Evolutionary conservation across 2,888 invertebrate species (phyloP).

Genomic region (Trichopria drosophilae): DNA sequence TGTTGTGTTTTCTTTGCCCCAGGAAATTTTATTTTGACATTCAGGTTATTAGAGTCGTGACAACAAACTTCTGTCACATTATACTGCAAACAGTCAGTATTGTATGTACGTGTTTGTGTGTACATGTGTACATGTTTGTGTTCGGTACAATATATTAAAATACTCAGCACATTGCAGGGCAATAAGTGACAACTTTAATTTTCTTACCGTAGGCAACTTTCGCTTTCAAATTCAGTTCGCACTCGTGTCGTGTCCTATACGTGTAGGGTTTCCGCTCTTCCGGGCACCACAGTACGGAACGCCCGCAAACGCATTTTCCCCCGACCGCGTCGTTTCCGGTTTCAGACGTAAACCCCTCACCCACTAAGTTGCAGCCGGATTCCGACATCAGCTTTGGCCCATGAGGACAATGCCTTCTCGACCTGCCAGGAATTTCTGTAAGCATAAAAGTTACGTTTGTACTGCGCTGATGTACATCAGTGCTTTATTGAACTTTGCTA

Average conservation of each 20-base stretch:
- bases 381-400: conserved; percentile 49
- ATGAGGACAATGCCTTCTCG: conserved; percentile 52
- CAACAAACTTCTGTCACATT: too few relatives aligned
- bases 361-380: conserved; percentile 53
- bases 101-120: too few relatives aligned
- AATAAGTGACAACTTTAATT: too few relatives aligned
- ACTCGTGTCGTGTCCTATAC: conserved; percentile 51
- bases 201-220: conserved; percentile 54
- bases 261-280: conserved; percentile 51
- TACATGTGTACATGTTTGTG: too few relatives aligned
- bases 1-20: too few relatives aligned
- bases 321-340: conserved; percentile 40
- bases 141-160: too few relatives aligned
- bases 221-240: conserved; percentile 53
- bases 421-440: conserved; percentile 54
- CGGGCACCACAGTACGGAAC: conserved; percentile 53
- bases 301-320: conserved; percentile 54
- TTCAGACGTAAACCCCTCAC: conserved; percentile 43
- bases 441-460: conserved; percentile 13
- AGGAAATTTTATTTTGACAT: too few relatives aligned
- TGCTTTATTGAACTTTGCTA: conserved; percentile 10
- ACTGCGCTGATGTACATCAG: conserved; percentile 1
- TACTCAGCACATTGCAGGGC: too few relatives aligned
- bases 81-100: too few relatives aligned
- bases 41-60: too few relatives aligned